These are phyloP conservation scores for Ctenochaetus hawaiiensis DNA, from an alignment of 2,797 vertebrate genomes.

Conservation along the genomic window DNA sequence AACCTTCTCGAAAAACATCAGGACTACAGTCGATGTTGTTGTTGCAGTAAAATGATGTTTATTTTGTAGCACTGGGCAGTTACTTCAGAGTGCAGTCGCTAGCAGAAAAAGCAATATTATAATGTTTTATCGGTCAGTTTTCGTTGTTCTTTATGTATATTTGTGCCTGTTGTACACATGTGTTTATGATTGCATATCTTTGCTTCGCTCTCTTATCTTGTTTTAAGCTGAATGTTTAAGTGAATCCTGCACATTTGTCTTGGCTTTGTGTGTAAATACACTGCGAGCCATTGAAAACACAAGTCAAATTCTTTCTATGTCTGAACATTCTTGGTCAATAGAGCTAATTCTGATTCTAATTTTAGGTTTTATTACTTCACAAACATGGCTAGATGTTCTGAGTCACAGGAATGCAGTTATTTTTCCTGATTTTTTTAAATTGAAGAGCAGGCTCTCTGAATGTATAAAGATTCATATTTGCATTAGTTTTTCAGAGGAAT, in stretches of 20 bases:
- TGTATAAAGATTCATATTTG: not conserved
- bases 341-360: not conserved
- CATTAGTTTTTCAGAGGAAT: not conserved
- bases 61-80: no score
- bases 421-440: not conserved
- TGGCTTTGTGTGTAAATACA: not conserved
- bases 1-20: slow-evolving; percentile 6
- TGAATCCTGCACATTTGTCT: not conserved
- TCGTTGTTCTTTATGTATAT: not conserved
- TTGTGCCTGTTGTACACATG: not conserved
- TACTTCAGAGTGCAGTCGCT: no score
- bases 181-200: not conserved
- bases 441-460: not conserved
- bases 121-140: not conserved
- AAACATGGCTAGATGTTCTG: not conserved
- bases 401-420: not conserved
- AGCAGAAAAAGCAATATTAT: no score
- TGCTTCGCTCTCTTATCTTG: not conserved
- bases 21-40: not conserved
- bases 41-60: not conserved
- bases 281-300: not conserved
- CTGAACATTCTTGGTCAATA: not conserved
- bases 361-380: slow-evolving; percentile 2
- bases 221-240: not conserved
- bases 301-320: not conserved